Base-by-base conservation (phyloP, 2,797 vertebrate species). In the Bryconaethiops microstoma region DNA sequence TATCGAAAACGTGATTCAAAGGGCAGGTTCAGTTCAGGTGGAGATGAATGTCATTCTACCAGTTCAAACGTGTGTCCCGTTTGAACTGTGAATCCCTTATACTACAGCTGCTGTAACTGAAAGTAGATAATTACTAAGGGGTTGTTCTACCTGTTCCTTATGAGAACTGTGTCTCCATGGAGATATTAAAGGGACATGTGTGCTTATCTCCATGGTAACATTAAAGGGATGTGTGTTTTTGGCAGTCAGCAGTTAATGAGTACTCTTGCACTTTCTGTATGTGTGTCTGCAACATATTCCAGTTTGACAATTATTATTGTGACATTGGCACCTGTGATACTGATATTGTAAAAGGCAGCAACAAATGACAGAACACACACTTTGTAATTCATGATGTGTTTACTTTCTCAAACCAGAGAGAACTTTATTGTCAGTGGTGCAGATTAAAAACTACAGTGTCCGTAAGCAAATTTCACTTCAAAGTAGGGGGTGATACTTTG, bases 181-280 rank as follows among this genome's bases (percentile, higher is more conserved):
- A 39, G 50, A 82, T 67, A 25, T 65, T 77, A 39, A 67, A 73
- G 60, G 52, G 9, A 73, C 59, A 14, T 73, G 60, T 73, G 69
- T 55, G 70, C 73, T 77, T 73, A 75, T 73, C 50, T 57, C 75
- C 75, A 73, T 67, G n/a, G 75, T 77, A 42, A 73, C 52, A 1
- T 73, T 77, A 82, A 82, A 77, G 75, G 59, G 21, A 67, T 81
- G 65, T 76, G 29, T 63, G 67, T 59, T 50, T 82, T 73, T 48
- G 48, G 17, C 13, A 19, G 17, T 29, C 8, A 25, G 67, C 14
- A 70, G 29, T 54, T 62, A 70, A 70, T 23, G 14, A 52, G 7
- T 35, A 25, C 5, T 60, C 25, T 60, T 69, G 55, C 54, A 21
- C 23, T 45, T 8, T 4, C 4, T 19, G 6, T 13, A 8, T 60